Conservation (phyloP, 2,888 invertebrate species). For the Chaetoderma sp. region DNA sequence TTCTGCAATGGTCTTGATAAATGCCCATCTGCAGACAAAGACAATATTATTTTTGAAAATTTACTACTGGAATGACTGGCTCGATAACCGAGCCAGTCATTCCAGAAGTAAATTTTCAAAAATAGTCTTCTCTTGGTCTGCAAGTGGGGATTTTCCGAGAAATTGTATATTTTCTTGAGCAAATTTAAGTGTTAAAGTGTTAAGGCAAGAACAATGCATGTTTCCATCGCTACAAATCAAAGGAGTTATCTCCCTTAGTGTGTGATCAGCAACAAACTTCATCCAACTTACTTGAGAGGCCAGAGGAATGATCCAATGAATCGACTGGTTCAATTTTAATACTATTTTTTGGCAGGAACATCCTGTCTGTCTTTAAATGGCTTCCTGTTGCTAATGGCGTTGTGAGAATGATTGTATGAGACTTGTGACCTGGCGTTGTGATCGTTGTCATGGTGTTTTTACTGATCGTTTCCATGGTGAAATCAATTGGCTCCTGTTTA, state of each 20-base stretch:
- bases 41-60: too few species aligned
- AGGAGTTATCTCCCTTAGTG: too few species aligned
- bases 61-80: too few species aligned
- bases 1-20: too few species aligned
- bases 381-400: slow-evolving; percentile 38
- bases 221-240: too few species aligned
- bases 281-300: slow-evolving; percentile 43
- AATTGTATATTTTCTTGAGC: not conserved
- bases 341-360: slow-evolving; percentile 76
- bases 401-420: slow-evolving; percentile 70
- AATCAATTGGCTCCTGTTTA: slow-evolving; percentile 52
- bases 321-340: slow-evolving; percentile 77
- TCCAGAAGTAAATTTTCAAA: not conserved
- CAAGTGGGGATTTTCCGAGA: not conserved
- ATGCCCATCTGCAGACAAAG: too few species aligned
- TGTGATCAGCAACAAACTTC: not conserved
- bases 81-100: too few species aligned
- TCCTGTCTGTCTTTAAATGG: slow-evolving; percentile 65
- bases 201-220: too few species aligned
- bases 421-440: slow-evolving; percentile 71
- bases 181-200: not conserved
- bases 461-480: slow-evolving; percentile 39
- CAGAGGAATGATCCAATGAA: slow-evolving; percentile 36
- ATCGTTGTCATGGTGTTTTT: slow-evolving; percentile 36
- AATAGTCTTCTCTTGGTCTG: not conserved